These are phyloP conservation scores for Tinamus major DNA, from an alignment of 2,797 vertebrate species.

Conservation along the genomic window DNA sequence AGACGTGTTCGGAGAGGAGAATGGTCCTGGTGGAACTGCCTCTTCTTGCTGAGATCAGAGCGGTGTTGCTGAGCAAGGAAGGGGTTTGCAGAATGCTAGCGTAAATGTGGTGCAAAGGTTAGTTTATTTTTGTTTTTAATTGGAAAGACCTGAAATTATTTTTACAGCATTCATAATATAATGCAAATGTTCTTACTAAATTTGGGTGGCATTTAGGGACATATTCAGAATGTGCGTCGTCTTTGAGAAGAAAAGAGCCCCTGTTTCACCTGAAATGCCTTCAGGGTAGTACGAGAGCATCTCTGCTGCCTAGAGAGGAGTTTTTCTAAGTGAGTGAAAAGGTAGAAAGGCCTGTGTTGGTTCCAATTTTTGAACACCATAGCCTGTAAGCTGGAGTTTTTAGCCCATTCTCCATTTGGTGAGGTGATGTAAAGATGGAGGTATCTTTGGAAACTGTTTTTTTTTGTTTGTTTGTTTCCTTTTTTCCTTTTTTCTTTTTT, in stretches of 20 bases:
- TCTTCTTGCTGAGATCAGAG: background rate
- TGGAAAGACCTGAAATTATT: background rate
- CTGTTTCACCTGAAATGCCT: background rate
- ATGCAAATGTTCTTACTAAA: background rate
- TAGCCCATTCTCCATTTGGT: background rate
- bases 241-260: background rate
- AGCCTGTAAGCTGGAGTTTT: background rate
- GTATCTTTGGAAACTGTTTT: background rate
- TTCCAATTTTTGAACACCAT: background rate
- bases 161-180: background rate
- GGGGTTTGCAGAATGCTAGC: background rate
- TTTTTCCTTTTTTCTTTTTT: background rate
- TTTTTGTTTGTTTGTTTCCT: background rate
- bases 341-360: background rate
- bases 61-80: background rate
- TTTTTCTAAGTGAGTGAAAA: background rate
- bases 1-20: background rate
- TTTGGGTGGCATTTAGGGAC: background rate
- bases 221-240: background rate
- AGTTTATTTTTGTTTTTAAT: background rate
- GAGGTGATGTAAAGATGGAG: background rate
- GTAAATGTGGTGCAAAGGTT: background rate
- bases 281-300: accelerated
- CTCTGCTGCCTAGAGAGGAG: background rate
- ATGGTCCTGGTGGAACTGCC: background rate